These are phyloP conservation scores for Carduelis carduelis DNA, from an alignment of 2,797 vertebrate species.

Conservation along the genomic window DNA sequence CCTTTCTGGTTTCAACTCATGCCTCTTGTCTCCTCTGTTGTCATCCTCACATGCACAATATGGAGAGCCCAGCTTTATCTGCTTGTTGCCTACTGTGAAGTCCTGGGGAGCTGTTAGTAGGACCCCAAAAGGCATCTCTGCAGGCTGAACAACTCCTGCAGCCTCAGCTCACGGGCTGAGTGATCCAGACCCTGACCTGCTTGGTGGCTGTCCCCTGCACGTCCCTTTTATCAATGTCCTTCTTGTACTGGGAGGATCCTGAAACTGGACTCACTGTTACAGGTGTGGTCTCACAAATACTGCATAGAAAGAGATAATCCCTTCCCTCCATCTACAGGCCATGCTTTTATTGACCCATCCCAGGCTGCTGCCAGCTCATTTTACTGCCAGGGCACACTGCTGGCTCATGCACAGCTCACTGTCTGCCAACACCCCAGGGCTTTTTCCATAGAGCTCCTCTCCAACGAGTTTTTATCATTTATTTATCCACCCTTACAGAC, in stretches of 20 bases:
- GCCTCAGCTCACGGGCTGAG: background rate
- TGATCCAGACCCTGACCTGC: background rate
- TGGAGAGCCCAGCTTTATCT: background rate
- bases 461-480: background rate
- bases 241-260: background rate
- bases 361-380: background rate
- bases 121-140: background rate
- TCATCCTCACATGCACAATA: background rate
- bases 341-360: background rate
- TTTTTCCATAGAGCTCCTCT: conserved; percentile 9
- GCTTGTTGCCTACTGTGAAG: background rate
- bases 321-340: background rate
- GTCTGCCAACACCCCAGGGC: conserved; percentile 5
- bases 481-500: background rate
- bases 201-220: background rate
- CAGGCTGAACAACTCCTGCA: background rate
- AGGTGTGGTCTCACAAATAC: background rate
- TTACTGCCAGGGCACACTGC: background rate
- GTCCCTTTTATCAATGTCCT: background rate
- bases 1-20: background rate
- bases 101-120: background rate
- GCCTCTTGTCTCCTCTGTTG: background rate
- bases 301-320: background rate
- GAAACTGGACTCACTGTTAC: background rate
- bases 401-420: background rate